Evolutionary conservation across 2,888 invertebrate species (phyloP).

Genomic region (Drosophila acutilabella): DNA sequence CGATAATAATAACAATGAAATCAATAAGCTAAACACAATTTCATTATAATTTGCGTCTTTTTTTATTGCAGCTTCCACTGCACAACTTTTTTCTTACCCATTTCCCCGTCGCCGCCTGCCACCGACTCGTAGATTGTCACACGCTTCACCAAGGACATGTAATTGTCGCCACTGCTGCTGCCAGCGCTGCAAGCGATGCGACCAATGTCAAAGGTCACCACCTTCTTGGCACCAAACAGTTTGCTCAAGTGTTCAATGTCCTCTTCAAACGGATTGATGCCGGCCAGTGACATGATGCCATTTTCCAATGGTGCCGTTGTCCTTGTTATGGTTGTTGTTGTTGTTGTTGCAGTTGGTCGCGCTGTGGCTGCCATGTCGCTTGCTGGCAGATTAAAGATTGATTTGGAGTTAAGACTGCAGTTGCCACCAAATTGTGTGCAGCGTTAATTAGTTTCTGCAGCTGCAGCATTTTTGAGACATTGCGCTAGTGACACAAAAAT

Average conservation of each 20-base stretch:
- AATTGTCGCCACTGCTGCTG: conserved; percentile 84
- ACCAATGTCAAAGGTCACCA: conserved; percentile 74
- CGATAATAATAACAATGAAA: conserved; percentile 35
- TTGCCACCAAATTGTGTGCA: conserved; percentile 44
- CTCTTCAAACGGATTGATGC: conserved; percentile 66
- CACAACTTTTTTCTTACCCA: conserved; percentile 25
- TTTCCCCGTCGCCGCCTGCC: conserved; percentile 18
- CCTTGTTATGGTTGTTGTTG: conserved; percentile 16
- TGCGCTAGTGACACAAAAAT: conserved; percentile 55
- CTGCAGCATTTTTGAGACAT: conserved; percentile 65
- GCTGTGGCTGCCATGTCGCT: conserved; percentile 35
- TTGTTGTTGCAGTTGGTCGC: conserved; percentile 9
- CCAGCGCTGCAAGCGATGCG: conserved; percentile 78
- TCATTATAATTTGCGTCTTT: conserved; percentile 8
- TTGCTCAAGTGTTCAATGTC: conserved; percentile 75
- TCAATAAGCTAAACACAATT: conserved; percentile 53
- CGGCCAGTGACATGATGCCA: conserved; percentile 37
- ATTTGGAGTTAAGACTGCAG: conserved; percentile 1
- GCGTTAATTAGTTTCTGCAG: conserved; percentile 51
- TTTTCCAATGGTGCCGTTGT: conserved; percentile 38
- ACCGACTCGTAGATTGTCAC: conserved; percentile 67
- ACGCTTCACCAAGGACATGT: conserved; percentile 84
- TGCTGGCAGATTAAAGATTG: conserved; percentile 16
- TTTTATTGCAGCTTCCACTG: not conserved
- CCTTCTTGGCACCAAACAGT: conserved; percentile 62